These are phyloP conservation scores for Hipposideros larvatus DNA, from an alignment of 2,797 vertebrate species.

Conservation along the genomic window DNA sequence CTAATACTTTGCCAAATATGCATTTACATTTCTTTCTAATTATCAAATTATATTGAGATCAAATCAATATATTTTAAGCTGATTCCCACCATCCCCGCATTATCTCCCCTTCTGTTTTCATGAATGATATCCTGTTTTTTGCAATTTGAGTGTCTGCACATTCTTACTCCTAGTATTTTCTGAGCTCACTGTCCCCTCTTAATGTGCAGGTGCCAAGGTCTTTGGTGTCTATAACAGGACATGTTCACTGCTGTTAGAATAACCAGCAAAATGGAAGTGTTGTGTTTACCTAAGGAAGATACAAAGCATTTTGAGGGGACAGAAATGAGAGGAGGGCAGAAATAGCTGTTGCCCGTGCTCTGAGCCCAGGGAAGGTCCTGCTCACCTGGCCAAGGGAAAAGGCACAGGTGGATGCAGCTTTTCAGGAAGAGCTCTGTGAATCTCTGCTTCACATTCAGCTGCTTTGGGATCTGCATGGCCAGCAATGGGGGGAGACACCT, in stretches of 20 bases:
- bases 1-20: constrained; percentile 7
- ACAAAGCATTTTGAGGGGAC: background rate
- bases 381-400: background rate
- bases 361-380: background rate
- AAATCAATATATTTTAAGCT: constrained; percentile 32
- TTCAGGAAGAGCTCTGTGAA: background rate
- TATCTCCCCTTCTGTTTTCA: background rate
- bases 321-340: background rate
- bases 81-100: background rate
- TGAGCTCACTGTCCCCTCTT: background rate
- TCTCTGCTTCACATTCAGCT: background rate
- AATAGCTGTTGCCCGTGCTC: background rate
- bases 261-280: background rate
- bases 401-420: background rate
- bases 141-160: background rate
- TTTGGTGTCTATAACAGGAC: background rate
- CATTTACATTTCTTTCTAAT: constrained; percentile 41
- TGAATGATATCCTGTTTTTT: background rate
- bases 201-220: background rate
- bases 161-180: constrained; percentile 8
- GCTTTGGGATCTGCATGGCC: background rate
- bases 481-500: background rate
- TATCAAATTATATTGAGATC: constrained; percentile 32
- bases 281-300: background rate
- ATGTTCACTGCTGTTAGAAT: background rate